Evolutionary conservation across 1,140 invertebrate species (phyloP).

Genomic region (Parapsyche elsis): DNA sequence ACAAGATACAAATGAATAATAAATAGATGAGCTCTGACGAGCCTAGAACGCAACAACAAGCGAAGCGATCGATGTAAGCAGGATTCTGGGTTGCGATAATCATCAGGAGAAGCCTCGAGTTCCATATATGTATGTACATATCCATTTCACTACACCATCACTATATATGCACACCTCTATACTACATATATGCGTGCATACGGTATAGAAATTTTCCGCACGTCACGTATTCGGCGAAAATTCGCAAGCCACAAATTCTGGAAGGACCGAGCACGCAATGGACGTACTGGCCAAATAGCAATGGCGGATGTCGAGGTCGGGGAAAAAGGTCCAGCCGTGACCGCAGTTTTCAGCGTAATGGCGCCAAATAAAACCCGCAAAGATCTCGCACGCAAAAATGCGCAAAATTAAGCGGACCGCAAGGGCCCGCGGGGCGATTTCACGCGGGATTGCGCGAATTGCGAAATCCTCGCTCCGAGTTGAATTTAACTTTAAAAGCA

Average conservation of each 20-base stretch:
- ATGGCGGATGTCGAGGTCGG: neutral
- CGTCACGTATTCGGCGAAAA: too few relatives aligned
- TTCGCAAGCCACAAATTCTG: too few relatives aligned
- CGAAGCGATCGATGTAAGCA: too few relatives aligned
- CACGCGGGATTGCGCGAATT: constrained; percentile 1
- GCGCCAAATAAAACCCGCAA: neutral
- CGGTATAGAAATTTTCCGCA: too few relatives aligned
- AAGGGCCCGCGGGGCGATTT: neutral
- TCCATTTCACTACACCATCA: too few relatives aligned
- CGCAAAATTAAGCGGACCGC: constrained; percentile 1
- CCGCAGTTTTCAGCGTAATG: neutral
- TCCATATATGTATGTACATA: too few relatives aligned
- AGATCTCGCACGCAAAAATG: neutral
- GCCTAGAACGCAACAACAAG: too few relatives aligned
- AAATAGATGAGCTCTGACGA: neutral
- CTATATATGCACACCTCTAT: too few relatives aligned
- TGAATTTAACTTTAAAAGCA: neutral
- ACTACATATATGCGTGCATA: too few relatives aligned
- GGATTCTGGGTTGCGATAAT: too few relatives aligned
- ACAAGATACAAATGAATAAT: neutral
- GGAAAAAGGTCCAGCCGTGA: neutral
- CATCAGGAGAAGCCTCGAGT: too few relatives aligned
- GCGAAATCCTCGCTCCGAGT: neutral
- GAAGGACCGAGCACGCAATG: neutral
- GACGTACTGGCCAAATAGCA: too few relatives aligned